Conservation (phyloP, 2,113 vertebrate species). For the Camelus bactrianus region DNA sequence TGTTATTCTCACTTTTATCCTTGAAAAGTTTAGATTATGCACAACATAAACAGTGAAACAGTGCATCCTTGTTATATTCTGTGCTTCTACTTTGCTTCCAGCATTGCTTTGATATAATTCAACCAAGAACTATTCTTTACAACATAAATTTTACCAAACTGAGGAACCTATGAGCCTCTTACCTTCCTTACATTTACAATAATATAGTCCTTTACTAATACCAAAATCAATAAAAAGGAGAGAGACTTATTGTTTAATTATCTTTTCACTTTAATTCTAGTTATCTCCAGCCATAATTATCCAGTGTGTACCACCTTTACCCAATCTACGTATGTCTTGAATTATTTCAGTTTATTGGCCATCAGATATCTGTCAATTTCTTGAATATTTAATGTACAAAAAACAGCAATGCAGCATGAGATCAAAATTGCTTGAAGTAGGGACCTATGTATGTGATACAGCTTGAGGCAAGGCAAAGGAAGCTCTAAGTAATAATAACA, state of each 20-base stretch:
- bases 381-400: neutral
- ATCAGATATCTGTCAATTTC: slow-evolving; percentile 9
- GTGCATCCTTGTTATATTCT: neutral
- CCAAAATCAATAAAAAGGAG: neutral
- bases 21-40: neutral
- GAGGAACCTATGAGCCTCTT: neutral
- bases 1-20: neutral
- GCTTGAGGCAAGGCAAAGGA: neutral
- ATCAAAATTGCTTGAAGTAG: neutral
- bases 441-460: neutral
- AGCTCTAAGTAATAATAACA: neutral
- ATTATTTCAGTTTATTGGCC: slow-evolving; percentile 2
- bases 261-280: neutral
- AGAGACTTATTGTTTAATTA: neutral
- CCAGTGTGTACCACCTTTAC: neutral
- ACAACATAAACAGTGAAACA: neutral
- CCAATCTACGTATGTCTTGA: neutral
- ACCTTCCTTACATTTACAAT: neutral
- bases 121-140: neutral
- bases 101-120: neutral
- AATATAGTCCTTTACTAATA: neutral
- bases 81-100: neutral
- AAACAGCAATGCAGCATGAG: neutral
- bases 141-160: neutral
- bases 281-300: neutral